A percentile compares a stretch with the other conserved stretches of the same genome.
phyloP scores from a whole-genome alignment of 2,113 vertebrate genomes.

The Lynx canadensis region DNA sequence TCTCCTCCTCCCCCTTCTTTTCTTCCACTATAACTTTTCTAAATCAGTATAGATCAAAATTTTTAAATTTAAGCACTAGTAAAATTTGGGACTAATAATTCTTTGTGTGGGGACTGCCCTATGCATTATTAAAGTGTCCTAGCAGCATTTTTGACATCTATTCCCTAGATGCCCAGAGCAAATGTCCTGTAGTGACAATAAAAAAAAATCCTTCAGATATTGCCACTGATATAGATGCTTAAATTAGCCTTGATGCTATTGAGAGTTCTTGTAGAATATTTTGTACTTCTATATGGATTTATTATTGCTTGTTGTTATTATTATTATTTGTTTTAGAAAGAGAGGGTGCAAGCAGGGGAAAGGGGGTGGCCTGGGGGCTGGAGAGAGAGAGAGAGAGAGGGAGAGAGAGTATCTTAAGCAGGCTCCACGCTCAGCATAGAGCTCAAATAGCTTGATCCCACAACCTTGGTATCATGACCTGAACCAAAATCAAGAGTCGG shows the following conservation, averaged over 20 bases:
- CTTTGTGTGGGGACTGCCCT: neutral
- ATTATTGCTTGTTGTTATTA: neutral
- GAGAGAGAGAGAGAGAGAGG: no score
- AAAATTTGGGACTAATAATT: neutral
- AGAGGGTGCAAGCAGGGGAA: no score
- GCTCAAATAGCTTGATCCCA: no score
- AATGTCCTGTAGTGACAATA: neutral
- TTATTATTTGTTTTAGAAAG: no score
- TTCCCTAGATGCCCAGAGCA: neutral
- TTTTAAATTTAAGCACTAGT: neutral
- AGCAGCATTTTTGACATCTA: neutral
- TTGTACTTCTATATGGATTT: neutral
- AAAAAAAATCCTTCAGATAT: neutral
- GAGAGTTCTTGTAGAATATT: neutral
- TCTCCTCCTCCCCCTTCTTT: neutral
- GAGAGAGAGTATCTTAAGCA: no score
- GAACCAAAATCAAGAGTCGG: no score
- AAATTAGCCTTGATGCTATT: neutral
- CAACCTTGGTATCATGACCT: no score
- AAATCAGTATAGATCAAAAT: neutral
- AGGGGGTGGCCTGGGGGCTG: no score
- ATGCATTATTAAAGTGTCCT: neutral
- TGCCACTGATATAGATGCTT: neutral
- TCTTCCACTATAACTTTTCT: neutral
- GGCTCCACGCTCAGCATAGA: no score